Base-by-base conservation (phyloP, 2,797 vertebrate species). In the Mycteria americana region DNA sequence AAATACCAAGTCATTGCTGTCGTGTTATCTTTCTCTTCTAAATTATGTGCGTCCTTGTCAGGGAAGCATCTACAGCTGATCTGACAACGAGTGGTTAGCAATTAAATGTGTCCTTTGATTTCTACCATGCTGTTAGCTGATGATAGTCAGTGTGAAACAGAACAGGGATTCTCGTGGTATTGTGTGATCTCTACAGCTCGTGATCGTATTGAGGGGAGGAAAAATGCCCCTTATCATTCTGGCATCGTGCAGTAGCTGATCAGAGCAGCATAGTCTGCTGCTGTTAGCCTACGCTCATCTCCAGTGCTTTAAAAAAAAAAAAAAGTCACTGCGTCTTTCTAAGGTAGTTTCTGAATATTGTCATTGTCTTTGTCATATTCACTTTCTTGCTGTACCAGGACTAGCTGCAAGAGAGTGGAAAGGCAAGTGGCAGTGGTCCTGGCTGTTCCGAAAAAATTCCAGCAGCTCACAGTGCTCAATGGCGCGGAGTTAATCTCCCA, bases 101-200 rank as follows among this genome's bases (percentile, higher is more conserved):
- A 64, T 88, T 95, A 90, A 92, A 88, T 74, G 31, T 56, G n/a
- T 86, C 46, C 65, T 92, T 86, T 95, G 83, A 77, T 93, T 94
- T 88, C 68, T 83, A 2, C 41, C 0, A 0, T 74, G 73, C 57
- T 90, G 69, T 74, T 70, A 67, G 91, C 79, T 92, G 85, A 48
- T 84, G 73, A 63, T 70, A 59, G 76, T 18, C 30, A 17, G 62
- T 5, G 4, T 92, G 88, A 78, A 93, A 84, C 88, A 83, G 43
- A 92, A 56, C 57, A 50, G 76, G 76, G 56, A 74, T 93, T 92
- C 60, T 78, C 93, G 69, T 90, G 82, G 37, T 77, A 35, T n/a
- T 63, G 43, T 83, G 64, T 86, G 87, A 63, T 92, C 33, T 74
- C 43, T 78, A 30, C 79, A 92, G 80, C 88, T 79, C 54, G 30